Percentiles rank a stretch among this genome's conserved stretches.
phyloP scores from a whole-genome alignment of 1,140 invertebrate species.

The Leptinotarsa texana region DNA sequence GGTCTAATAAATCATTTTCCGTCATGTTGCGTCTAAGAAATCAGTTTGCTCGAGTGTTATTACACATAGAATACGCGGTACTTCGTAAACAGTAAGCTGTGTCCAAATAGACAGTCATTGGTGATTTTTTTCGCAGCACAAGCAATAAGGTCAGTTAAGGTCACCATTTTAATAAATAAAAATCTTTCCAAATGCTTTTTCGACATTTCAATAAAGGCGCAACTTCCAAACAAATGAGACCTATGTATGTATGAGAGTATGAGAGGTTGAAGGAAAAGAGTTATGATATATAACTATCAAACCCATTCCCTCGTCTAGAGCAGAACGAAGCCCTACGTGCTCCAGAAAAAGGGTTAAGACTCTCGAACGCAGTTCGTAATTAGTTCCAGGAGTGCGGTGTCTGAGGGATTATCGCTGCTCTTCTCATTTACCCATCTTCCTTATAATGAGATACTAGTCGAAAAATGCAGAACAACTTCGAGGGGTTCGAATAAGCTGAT shows the following conservation, averaged over 20 bases:
- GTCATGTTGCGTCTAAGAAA: neutral
- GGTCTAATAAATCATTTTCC: neutral
- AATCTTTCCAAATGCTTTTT: no score
- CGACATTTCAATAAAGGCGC: no score
- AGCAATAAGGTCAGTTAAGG: no score
- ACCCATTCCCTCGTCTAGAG: slow-evolving; percentile 4
- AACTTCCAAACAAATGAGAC: neutral
- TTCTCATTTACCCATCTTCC: slow-evolving; percentile 49
- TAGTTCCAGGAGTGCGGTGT: slow-evolving; percentile 46
- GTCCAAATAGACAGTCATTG: no score
- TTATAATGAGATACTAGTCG: slow-evolving; percentile 48
- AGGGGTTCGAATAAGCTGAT: slow-evolving; percentile 53
- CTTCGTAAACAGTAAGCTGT: neutral
- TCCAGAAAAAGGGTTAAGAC: slow-evolving; percentile 44
- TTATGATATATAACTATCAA: slow-evolving; percentile 28
- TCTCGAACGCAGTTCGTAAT: slow-evolving; percentile 40
- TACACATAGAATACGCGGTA: neutral
- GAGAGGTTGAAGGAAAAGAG: slow-evolving; percentile 16
- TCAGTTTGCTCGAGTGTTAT: no score
- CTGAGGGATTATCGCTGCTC: slow-evolving; percentile 48
- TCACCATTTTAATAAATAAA: no score
- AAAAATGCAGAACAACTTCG: slow-evolving; percentile 48
- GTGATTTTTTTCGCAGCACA: no score
- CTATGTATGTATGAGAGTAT: neutral
- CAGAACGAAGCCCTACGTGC: slow-evolving; percentile 19